A percentile compares a stretch with the other conserved stretches of the same genome.
Evolutionary conservation across 2,113 vertebrate genomes (phyloP).

Genomic region (Crotalus helleri): DNA sequence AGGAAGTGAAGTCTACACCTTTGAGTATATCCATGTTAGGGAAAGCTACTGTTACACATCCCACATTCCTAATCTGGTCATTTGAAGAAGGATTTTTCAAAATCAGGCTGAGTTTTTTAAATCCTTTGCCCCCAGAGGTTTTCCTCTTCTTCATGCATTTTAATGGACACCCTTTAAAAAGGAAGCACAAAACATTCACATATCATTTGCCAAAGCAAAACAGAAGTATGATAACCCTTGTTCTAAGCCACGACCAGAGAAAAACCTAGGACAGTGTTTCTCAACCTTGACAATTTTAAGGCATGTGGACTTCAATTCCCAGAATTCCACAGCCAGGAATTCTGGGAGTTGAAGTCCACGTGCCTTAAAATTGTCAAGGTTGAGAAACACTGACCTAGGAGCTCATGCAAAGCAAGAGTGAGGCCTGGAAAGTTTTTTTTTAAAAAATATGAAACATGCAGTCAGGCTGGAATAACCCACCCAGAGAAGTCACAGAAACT

Average conservation of each 20-base stretch:
- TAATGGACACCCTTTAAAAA: neutral
- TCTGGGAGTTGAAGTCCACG: no score
- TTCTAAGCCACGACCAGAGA: neutral
- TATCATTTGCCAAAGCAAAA: neutral
- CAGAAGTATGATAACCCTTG: neutral
- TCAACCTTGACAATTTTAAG: no score
- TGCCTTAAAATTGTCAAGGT: no score
- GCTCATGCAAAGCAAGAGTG: neutral
- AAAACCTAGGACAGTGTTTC: neutral
- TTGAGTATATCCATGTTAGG: neutral
- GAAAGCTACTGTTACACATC: neutral
- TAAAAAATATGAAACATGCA: neutral
- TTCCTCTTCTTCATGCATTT: neutral
- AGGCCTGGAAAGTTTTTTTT: conserved; percentile 1
- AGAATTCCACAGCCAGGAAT: no score
- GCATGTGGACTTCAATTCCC: no score
- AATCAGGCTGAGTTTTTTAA: neutral
- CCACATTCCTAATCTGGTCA: neutral
- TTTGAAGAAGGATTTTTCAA: neutral
- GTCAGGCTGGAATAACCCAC: conserved; percentile 24
- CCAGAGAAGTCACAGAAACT: conserved; percentile 1
- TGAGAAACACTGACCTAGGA: neutral
- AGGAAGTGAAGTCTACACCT: neutral
- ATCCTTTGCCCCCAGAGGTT: neutral
- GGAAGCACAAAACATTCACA: neutral